Evolutionary conservation across 2,888 invertebrate species (phyloP).

Genomic region (Disparrhopalites patrizii): DNA sequence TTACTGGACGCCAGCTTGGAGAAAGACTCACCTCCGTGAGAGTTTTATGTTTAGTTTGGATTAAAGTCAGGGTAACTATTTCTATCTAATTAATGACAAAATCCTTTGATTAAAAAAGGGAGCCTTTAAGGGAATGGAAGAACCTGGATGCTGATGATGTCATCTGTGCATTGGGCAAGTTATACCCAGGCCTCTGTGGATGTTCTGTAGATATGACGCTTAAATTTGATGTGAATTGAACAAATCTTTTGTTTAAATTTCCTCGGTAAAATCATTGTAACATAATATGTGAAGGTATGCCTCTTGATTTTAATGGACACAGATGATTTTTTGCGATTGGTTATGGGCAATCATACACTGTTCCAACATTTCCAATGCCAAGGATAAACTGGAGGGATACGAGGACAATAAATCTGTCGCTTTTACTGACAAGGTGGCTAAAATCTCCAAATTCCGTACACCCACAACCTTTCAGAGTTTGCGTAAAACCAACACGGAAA

Average conservation of each 20-base stretch:
- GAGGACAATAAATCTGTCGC: not conserved
- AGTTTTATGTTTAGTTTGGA: too few relatives aligned
- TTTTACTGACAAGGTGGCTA: too few relatives aligned
- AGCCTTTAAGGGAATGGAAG: not conserved
- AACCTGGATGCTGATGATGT: conserved; percentile 27
- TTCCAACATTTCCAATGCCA: conserved; percentile 31
- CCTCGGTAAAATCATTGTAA: not conserved
- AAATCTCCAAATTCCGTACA: not conserved
- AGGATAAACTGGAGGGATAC: conserved; percentile 21
- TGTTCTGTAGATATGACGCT: conserved; percentile 29
- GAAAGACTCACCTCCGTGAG: too few relatives aligned
- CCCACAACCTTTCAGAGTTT: not conserved
- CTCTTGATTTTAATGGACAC: not conserved
- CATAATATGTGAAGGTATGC: not conserved
- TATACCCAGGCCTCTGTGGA: conserved; percentile 35
- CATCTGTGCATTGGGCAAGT: conserved; percentile 24
- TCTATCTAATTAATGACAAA: too few relatives aligned
- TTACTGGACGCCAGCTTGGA: too few relatives aligned
- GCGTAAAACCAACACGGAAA: not conserved
- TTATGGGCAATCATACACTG: conserved; percentile 34
- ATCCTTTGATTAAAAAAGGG: too few relatives aligned
- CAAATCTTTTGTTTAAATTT: not conserved
- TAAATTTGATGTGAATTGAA: conserved; percentile 32
- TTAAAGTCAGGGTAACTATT: too few relatives aligned
- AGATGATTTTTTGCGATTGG: conserved; percentile 46